These are phyloP conservation scores for Decapterus maruadsi DNA, from an alignment of 2,797 vertebrate genomes.

Conservation along the genomic window DNA sequence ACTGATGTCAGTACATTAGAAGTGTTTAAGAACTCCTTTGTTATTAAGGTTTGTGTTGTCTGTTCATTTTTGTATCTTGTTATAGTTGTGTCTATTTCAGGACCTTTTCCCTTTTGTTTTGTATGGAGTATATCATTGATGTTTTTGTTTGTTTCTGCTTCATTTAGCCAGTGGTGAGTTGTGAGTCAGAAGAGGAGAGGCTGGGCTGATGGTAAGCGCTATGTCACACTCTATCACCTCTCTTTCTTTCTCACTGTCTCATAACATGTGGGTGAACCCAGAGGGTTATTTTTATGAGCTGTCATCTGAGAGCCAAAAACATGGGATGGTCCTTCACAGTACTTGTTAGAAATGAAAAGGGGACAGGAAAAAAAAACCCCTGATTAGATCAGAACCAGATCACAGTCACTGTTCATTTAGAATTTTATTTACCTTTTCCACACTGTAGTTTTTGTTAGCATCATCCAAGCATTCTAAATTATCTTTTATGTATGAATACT, in stretches of 20 bases:
- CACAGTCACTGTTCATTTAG: conserved; percentile 42
- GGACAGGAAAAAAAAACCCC: conserved; percentile 41
- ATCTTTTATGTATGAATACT: conserved; percentile 64
- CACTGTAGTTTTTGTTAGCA: conserved; percentile 44
- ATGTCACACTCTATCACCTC: conserved; percentile 39
- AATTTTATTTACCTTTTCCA: conserved; percentile 64
- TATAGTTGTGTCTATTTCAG: background rate
- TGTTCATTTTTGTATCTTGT: conserved; percentile 13
- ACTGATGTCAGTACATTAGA: conserved; percentile 12
- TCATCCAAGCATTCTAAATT: conserved; percentile 56
- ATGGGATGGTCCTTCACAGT: conserved; percentile 26
- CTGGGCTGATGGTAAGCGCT: conserved; percentile 86
- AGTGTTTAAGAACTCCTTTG: conserved; percentile 10
- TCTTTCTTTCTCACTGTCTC: conserved; percentile 34
- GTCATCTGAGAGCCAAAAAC: conserved; percentile 28
- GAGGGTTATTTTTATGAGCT: conserved; percentile 30
- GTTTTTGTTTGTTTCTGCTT: conserved; percentile 62
- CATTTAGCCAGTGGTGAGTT: conserved; percentile 79
- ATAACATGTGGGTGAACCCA: conserved; percentile 35
- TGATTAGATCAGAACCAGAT: conserved; percentile 40
- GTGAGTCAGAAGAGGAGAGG: conserved; percentile 85
- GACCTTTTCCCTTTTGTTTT: conserved; percentile 12
- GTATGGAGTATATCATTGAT: conserved; percentile 32
- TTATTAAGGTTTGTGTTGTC: conserved; percentile 14
- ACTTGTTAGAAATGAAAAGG: conserved; percentile 33